Percentiles rank a stretch among this genome's conserved stretches.
These are phyloP conservation scores for Coccyzus lansbergi DNA, from an alignment of 2,797 vertebrate species.

Conservation along the genomic window DNA sequence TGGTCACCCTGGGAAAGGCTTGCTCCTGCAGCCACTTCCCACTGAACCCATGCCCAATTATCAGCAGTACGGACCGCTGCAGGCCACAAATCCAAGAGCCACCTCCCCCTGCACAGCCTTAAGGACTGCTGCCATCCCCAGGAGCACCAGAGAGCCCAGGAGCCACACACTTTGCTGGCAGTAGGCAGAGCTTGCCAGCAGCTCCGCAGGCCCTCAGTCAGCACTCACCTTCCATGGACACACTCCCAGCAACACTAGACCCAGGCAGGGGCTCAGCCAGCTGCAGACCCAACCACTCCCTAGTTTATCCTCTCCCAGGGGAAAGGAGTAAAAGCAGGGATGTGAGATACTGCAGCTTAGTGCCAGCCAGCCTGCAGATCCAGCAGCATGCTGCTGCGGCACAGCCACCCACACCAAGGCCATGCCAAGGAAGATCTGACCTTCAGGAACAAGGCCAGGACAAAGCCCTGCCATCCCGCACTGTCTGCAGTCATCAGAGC, in stretches of 20 bases:
- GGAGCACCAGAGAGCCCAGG: not conserved
- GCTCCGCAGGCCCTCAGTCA: not conserved
- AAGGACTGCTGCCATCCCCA: not conserved
- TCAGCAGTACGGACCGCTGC: not conserved
- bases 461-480: not conserved
- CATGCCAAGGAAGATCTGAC: accelerated
- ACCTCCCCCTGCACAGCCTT: not conserved
- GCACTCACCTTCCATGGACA: accelerated
- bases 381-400: accelerated
- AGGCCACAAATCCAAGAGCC: not conserved
- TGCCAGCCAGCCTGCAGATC: not conserved
- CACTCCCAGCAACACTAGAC: not conserved
- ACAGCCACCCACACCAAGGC: not conserved
- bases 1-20: not conserved
- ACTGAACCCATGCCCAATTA: not conserved
- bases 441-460: not conserved
- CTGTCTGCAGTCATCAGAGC: not conserved
- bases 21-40: not conserved
- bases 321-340: not conserved
- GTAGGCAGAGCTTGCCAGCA: no score
- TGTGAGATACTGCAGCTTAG: not conserved
- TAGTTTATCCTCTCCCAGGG: not conserved
- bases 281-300: not conserved
- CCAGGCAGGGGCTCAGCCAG: accelerated
- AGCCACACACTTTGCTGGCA: not conserved